Conservation (phyloP, 2,888 invertebrate species). For the Ophonus ardosiacus region DNA sequence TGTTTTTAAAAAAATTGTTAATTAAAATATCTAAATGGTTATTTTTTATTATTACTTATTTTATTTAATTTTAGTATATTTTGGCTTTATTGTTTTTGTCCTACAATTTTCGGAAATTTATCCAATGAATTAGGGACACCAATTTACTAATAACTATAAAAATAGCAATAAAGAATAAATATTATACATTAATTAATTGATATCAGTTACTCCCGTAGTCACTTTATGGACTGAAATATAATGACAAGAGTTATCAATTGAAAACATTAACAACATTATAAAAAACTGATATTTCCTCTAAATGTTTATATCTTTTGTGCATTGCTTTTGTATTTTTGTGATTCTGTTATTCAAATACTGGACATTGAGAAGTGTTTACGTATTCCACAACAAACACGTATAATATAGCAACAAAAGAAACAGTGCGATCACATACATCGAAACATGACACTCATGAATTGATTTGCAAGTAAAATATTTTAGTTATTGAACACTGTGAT, state of each 20-base stretch:
- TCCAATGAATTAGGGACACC: no score
- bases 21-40: no score
- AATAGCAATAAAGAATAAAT: no score
- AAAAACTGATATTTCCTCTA: neutral
- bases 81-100: no score
- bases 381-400: conserved; percentile 1
- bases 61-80: no score
- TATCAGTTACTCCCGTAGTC: no score
- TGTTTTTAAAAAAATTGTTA: no score
- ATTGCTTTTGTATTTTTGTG: neutral
- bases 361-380: neutral
- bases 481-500: conserved; percentile 37
- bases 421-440: conserved; percentile 13
- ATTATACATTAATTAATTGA: no score
- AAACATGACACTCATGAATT: conserved; percentile 42
- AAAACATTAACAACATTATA: neutral
- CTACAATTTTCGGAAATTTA: no score
- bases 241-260: neutral
- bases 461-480: conserved; percentile 40
- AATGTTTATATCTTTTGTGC: neutral
- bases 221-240: neutral
- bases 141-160: no score
- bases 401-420: conserved; percentile 17
- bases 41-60: no score
- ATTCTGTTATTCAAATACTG: neutral